Base-by-base conservation (phyloP, 1,140 invertebrate genomes). In the Temnothorax longispinosus region DNA sequence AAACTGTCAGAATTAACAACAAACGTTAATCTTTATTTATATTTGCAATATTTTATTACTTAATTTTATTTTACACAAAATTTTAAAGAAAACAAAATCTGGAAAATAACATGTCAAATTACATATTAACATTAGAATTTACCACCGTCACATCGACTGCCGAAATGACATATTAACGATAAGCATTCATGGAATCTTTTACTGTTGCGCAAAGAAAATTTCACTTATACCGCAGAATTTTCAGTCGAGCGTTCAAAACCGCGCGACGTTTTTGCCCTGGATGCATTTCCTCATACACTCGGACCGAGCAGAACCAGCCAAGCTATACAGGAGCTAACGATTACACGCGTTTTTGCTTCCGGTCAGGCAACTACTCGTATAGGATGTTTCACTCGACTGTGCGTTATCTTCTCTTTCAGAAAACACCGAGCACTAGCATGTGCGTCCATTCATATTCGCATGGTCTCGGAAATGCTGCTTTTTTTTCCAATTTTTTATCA, bases 331-430 rank as follows among this genome's bases (percentile, higher is more conserved):
- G 32, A 84, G 80, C 80, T 84, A 84, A 84, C 80, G 80, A 84
- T 84, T 84, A 84, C 80, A 84, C 80, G 54, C 80, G 80, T 84
- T 84, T 84, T 84, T 84, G 54, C 54, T 84, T 84, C 80, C 80
- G 80, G 54, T 38, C 69, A 32, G 27, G 32, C 52, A 82, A 74
- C 67, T 72, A 54, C 71, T 56, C 41, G 52, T 75, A 75, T 75
- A 75, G 80, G 41, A 84, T 75, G 69, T 84, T 84, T 84, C 80
- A 74, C 67, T 82, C 80, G 67, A 38, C 38, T 21, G 41, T 74
- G 80, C 69, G 41, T 75, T 75, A 84, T 74, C 69, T 84, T 84
- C n/a, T 32, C 56, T 75, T 60, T 32, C 54, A 62, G 18, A 74
- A 62, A 75, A 62, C 41, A 44, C 21, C 38, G 47, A 38, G 47